Base-by-base conservation (phyloP, 2,888 invertebrate genomes). In the Troides aeacus region DNA sequence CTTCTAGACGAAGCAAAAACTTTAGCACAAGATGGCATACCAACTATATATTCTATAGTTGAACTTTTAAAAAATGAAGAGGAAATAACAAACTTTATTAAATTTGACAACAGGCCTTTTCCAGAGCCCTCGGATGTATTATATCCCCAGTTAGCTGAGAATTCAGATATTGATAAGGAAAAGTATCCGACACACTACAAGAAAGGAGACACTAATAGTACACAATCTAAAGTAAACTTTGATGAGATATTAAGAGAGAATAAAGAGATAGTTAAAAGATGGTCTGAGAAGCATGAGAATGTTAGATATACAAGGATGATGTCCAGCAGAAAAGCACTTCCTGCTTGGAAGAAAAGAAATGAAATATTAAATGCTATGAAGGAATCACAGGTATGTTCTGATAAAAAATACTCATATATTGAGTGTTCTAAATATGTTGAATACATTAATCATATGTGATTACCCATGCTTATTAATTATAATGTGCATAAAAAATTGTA, bases 21-120 rank as follows among this genome's bases (percentile, higher is more conserved):
- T 24, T 89, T 95, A 70, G 94, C 96, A 7, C 87, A 90, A 72
- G 95, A 95, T 79, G 96, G 96, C 68, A 94, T 94, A 82, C 95
- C 96, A 0, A 94, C 95, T 77, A 92, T 96, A 74, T 97, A 95
- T 81, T 94, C 95, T 1, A 88, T 97, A 76, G 94, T 95, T 18
- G 95, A 96, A 85, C 84, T 96, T 64, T 82, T 96, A 56, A 94
- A 94, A 82, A 95, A 95, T 78, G 95, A 95, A 79, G 94, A 94
- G 60, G 95, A 94, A 72, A 94, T 97, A 69, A 85, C 89, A 18
- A 88, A 93, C 64, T 94, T 93, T 80, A 88, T 96, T 73, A 92
- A 94, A 79, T 90, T 92, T 77, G 93, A 94, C 78, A 89, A 85
- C 8, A 86, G 91, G 73, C 85, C 82, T 17, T 94, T 94, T 81